Conservation (phyloP, 2,113 vertebrate genomes). For the Heptranchias perlo region DNA sequence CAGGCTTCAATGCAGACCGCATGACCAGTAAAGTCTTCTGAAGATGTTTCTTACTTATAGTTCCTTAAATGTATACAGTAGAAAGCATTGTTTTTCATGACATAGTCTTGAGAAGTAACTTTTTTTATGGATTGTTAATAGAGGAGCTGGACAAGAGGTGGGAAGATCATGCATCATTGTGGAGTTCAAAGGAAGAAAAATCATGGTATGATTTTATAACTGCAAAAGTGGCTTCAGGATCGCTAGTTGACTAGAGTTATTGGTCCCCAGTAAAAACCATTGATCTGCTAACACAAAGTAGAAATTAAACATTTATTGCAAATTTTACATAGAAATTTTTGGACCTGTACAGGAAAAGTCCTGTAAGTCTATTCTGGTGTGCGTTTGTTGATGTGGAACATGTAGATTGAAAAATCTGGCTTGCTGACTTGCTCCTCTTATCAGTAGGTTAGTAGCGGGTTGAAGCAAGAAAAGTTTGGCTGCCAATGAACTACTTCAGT, state of each 20-base stretch:
- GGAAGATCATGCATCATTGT: constrained; percentile 95
- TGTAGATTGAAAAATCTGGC: background rate
- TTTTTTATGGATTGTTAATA: constrained; percentile 50
- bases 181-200: constrained; percentile 98
- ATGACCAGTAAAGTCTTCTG: background rate
- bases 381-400: background rate
- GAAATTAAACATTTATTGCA: background rate
- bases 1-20: background rate
- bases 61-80: background rate
- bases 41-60: background rate
- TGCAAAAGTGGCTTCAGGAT: background rate
- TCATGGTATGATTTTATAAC: constrained; percentile 71
- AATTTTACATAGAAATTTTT: background rate
- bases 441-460: background rate
- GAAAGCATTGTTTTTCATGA: background rate
- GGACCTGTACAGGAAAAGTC: background rate
- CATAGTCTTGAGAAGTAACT: background rate
- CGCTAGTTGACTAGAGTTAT: background rate
- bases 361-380: background rate
- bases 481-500: background rate
- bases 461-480: background rate
- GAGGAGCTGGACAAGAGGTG: constrained; percentile 94
- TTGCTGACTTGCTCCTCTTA: background rate
- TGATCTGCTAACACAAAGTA: background rate
- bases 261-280: background rate